Evolutionary conservation across 2,797 vertebrate genomes (phyloP).

Genomic region (Oryzias dopingdopingensis): DNA sequence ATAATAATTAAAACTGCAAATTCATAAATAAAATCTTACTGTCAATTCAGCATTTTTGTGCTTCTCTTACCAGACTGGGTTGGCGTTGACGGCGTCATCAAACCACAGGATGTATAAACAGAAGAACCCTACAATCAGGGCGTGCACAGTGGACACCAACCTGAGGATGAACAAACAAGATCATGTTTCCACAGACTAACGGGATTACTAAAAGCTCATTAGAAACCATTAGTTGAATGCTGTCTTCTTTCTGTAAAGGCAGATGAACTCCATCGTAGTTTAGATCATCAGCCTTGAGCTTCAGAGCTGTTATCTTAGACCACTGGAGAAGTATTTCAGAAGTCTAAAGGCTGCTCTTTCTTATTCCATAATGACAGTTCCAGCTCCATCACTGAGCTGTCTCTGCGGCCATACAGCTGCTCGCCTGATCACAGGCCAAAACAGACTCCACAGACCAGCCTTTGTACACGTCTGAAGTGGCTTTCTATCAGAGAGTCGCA

Average conservation of each 20-base stretch:
- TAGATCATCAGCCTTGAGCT: no score
- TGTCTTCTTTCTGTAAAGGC: no score
- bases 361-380: slow-evolving; percentile 22
- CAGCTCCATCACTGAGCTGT: slow-evolving; percentile 18
- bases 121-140: slow-evolving; percentile 80
- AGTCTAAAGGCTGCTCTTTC: slow-evolving; percentile 46
- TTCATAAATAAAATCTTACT: not conserved
- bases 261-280: no score
- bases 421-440: slow-evolving; percentile 9
- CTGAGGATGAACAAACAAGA: slow-evolving; percentile 45
- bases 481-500: slow-evolving; percentile 6
- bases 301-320: slow-evolving; percentile 44
- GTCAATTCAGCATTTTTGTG: not conserved
- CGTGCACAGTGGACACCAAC: slow-evolving; percentile 81
- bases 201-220: not conserved
- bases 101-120: slow-evolving; percentile 84
- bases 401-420: slow-evolving; percentile 26
- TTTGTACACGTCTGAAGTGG: slow-evolving; percentile 15
- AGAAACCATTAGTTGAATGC: not conserved
- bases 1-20: no score
- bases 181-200: no score
- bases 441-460: slow-evolving; percentile 11
- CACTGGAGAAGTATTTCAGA: slow-evolving; percentile 35
- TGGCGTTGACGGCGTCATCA: slow-evolving; percentile 77
- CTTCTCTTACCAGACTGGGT: slow-evolving; percentile 81